Evolutionary conservation across 2,888 invertebrate species (phyloP).

Genomic region (Ptychoptera albimana): DNA sequence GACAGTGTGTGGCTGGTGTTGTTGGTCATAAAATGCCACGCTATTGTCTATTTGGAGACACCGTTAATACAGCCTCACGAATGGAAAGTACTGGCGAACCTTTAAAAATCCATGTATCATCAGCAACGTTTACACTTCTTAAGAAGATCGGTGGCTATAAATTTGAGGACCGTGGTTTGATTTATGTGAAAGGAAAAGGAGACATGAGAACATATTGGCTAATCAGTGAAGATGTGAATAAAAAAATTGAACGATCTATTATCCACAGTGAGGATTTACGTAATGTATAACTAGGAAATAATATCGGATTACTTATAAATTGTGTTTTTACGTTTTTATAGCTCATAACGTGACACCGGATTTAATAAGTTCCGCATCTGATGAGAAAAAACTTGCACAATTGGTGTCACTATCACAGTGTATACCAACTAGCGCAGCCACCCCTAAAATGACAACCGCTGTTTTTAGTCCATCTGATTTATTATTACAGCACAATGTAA

Average conservation of each 20-base stretch:
- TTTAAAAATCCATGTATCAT: conserved; percentile 59
- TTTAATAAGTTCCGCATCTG: conserved; percentile 22
- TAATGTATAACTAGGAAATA: background rate
- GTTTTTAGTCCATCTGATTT: too few species aligned
- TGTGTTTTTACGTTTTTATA: background rate
- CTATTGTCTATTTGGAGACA: conserved; percentile 71
- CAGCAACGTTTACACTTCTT: conserved; percentile 48
- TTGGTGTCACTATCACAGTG: conserved; percentile 6
- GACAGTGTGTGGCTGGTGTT: conserved; percentile 61
- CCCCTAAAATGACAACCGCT: too few species aligned
- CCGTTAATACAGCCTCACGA: conserved; percentile 65
- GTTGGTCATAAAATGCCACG: conserved; percentile 60
- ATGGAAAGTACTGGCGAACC: conserved; percentile 68
- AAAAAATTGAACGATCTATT: conserved; percentile 6
- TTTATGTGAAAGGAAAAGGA: conserved; percentile 63
- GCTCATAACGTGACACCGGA: conserved; percentile 19
- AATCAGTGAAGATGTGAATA: conserved; percentile 36
- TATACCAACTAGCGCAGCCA: background rate
- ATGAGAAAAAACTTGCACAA: conserved; percentile 7
- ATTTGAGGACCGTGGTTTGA: conserved; percentile 54
- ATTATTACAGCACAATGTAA: background rate
- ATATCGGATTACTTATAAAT: background rate
- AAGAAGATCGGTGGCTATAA: conserved; percentile 55
- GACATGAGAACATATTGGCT: conserved; percentile 63
- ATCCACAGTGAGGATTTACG: background rate